phyloP scores from a whole-genome alignment of 2,797 vertebrate species.

The Anguilla marmorata region DNA sequence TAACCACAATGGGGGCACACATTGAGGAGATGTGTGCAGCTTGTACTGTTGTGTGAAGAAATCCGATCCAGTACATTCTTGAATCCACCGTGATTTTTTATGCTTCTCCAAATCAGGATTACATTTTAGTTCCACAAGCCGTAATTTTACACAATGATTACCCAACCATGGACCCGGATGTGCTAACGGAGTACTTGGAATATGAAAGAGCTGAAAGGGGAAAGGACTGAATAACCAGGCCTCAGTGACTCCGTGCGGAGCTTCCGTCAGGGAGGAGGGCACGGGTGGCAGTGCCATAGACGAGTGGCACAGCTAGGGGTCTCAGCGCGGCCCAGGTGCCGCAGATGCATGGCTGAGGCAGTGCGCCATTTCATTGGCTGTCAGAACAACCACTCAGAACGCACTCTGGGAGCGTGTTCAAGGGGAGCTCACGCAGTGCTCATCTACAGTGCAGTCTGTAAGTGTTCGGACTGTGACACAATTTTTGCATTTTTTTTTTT shows the following conservation, averaged over 20 bases:
- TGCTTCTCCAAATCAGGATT: background rate
- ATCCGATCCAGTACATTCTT: background rate
- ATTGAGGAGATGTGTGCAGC: background rate
- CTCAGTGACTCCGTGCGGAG: background rate
- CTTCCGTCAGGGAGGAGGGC: background rate
- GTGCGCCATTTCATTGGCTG: background rate
- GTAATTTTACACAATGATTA: background rate
- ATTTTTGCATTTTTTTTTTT: background rate
- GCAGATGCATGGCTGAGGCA: background rate
- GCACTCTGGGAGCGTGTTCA: background rate
- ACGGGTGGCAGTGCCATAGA: background rate
- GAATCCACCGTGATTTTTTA: background rate
- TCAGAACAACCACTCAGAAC: background rate
- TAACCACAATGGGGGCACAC: background rate
- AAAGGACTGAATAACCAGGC: background rate
- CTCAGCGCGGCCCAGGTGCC: background rate
- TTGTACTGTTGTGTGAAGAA: background rate
- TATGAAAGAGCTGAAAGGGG: background rate
- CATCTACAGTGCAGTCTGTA: background rate
- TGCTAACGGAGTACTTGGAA: background rate
- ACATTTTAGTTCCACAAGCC: background rate
- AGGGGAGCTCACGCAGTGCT: background rate
- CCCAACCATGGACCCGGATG: background rate
- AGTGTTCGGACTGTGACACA: background rate
- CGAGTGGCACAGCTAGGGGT: background rate